phyloP scores from a whole-genome alignment of 2,113 vertebrate genomes.

The Xiphias gladius region DNA sequence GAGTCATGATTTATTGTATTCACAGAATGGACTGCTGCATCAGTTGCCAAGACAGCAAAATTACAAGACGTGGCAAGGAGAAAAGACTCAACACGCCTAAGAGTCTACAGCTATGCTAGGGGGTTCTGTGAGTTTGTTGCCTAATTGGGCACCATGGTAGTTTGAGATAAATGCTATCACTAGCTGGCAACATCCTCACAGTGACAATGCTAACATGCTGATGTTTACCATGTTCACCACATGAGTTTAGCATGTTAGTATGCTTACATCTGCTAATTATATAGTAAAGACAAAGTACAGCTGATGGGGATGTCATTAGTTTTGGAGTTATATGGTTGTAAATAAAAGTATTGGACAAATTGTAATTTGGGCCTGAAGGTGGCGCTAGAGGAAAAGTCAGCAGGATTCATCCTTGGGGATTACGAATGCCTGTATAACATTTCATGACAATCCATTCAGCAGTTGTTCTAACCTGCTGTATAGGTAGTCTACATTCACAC shows the following conservation, averaged over 20 bases:
- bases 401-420: background rate
- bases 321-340: too few species aligned
- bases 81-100: background rate
- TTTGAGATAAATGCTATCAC: background rate
- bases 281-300: too few species aligned
- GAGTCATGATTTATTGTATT: slow-evolving; percentile 32
- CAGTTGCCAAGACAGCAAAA: slow-evolving; percentile 41
- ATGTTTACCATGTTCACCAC: too few species aligned
- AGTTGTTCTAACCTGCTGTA: background rate
- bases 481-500: background rate
- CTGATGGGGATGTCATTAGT: too few species aligned
- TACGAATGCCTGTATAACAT: background rate
- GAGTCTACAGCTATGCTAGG: background rate
- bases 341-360: too few species aligned
- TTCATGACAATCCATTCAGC: background rate
- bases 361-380: too few species aligned
- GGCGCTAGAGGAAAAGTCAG: too few species aligned
- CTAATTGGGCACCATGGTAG: background rate
- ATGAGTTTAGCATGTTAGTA: too few species aligned
- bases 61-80: slow-evolving; percentile 5
- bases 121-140: too few species aligned
- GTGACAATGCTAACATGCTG: background rate
- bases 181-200: background rate
- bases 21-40: slow-evolving; percentile 25
- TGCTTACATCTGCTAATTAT: too few species aligned